These are phyloP conservation scores for Bubalus kerabau DNA, from an alignment of 2,113 vertebrate species.

Conservation along the genomic window DNA sequence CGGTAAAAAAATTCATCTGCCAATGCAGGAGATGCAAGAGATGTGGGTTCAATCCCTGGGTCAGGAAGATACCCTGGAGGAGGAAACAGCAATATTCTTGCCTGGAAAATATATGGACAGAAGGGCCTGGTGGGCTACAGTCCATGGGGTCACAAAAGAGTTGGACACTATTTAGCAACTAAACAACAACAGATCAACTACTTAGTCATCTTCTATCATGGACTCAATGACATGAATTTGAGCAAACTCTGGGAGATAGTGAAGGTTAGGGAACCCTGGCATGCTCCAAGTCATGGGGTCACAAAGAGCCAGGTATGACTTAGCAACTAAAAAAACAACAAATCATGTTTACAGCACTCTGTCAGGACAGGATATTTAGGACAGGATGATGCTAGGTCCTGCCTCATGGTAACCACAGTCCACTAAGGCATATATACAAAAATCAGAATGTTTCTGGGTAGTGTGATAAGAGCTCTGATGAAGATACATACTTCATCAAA, in stretches of 20 bases:
- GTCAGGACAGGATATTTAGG: background rate
- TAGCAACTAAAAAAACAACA: too few relatives aligned
- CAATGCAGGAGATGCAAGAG: background rate
- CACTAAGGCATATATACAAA: background rate
- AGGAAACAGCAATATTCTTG: background rate
- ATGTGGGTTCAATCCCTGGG: background rate
- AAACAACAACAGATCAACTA: background rate
- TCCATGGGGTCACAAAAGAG: background rate
- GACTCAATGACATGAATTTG: background rate
- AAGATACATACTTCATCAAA: background rate
- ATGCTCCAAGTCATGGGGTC: background rate
- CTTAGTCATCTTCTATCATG: background rate
- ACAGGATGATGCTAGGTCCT: background rate
- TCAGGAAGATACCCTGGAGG: background rate
- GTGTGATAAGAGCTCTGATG: background rate
- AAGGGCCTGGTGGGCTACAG: background rate
- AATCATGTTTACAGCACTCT: too few relatives aligned
- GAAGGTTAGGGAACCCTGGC: background rate
- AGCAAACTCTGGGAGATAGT: background rate
- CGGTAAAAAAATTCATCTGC: rapidly evolving
- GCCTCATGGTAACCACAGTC: background rate
- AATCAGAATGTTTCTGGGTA: background rate
- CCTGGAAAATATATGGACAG: background rate
- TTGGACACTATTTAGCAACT: background rate
- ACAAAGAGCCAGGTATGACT: too few relatives aligned